Base-by-base conservation (phyloP, 35 echinoderm and acorn worm genomes). In the Hemicentrotus pulcherrimus region DNA sequence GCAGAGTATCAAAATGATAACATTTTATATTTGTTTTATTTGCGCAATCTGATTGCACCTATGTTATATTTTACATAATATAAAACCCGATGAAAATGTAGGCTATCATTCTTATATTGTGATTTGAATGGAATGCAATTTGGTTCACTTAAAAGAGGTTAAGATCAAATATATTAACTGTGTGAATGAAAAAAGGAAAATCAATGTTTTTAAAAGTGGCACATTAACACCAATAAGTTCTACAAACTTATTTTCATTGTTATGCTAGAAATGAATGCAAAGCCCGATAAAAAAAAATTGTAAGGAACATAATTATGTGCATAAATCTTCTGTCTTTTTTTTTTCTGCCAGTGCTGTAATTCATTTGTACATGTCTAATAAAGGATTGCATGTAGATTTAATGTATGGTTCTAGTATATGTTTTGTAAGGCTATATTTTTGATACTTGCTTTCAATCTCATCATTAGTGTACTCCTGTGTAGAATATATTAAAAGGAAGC, bases 401-500 rank as follows among this genome's bases (percentile, higher is more conserved):
- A 28, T 78, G 28, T 78, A 28, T 78, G 65, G 65, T 28, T 78
- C 1, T 78, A 78, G 50, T 15, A 78, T 28, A 78, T 78, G 22
- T 78, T 78, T 78, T n/a, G 65, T 78, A 78, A 28, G 3, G 65
- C 65, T 78, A 22, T 78, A 78, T 78, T 78, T 78, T 78, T 78
- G 50, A 78, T 78, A 78, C 28, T 28, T 78, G 19, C 65, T n/a
- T 78, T 78, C 65, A 78, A 15, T 78, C 7, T 78, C 65, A n/a
- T 78, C 19, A 18, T 78, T 28, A 78, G 22, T 78, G 22, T 78
- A 78, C 19, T n/a, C 65, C 65, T 8, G 6, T 30, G 19, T 78
- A 78, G 65, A 78, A 78, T 78, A 78, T 78, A 78, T 78, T 78
- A 78, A 28, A 78, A 78, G 28, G 65, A 78, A 78, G 65, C 65